phyloP scores from a whole-genome alignment of 2,113 vertebrate species.

The Australoheros scitulus region DNA sequence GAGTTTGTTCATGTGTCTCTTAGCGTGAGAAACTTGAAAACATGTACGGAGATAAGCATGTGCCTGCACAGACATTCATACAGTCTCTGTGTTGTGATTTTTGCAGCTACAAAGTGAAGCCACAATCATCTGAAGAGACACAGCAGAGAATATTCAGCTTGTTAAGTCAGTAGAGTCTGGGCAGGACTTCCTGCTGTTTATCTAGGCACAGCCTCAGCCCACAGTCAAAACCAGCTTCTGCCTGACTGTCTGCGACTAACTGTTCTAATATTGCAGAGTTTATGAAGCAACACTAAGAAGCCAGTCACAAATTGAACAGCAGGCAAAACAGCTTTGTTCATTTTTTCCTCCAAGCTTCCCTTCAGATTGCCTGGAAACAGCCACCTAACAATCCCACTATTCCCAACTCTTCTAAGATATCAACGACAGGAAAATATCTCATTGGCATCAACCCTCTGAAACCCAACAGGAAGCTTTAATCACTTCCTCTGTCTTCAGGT shows the following conservation, averaged over 20 bases:
- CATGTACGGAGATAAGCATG: not conserved
- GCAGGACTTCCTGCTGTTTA: conserved; percentile 56
- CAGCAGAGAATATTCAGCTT: not conserved
- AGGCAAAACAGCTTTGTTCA: not conserved
- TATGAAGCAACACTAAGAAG: conserved; percentile 24
- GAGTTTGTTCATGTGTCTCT: not conserved
- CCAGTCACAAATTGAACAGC: not conserved
- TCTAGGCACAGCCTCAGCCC: conserved; percentile 16
- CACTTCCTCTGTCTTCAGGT: conserved; percentile 21
- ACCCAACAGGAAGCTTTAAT: conserved; percentile 47
- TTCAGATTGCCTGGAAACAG: not conserved
- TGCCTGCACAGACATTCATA: not conserved
- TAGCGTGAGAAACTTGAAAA: not conserved
- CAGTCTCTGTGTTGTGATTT: not conserved
- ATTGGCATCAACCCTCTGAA: not conserved
- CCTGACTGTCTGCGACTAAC: conserved; percentile 25
- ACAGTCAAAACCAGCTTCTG: conserved; percentile 12
- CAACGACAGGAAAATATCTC: not conserved
- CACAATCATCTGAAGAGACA: conserved; percentile 9
- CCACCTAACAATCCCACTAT: not conserved
- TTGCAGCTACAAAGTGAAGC: not conserved
- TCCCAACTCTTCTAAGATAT: not conserved
- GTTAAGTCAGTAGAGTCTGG: conserved; percentile 28
- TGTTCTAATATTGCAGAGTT: conserved; percentile 15
- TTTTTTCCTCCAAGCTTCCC: not conserved